Conservation (phyloP, 30 jellyfish, hydroid and myxozoan species). For the Pseudorhiza aurosa region DNA sequence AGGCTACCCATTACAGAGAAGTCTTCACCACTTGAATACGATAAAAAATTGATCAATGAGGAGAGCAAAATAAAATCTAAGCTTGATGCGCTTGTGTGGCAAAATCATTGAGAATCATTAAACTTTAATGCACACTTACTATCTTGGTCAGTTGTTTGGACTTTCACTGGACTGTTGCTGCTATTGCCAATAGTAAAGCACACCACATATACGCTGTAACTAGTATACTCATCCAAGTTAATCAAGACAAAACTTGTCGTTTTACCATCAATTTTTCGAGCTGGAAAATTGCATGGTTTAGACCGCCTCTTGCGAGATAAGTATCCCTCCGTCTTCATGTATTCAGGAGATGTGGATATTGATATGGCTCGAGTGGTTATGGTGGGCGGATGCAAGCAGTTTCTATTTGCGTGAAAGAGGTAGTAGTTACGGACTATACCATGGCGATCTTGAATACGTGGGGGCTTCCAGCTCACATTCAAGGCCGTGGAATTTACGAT, state of each 20-base stretch:
- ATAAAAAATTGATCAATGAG: no score
- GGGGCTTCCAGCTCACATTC: conserved; percentile 34
- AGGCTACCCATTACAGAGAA: no score
- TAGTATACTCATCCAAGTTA: conserved; percentile 26
- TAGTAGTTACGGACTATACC: conserved; percentile 11
- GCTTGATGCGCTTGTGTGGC: no score
- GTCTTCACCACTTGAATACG: no score
- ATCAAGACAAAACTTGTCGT: background rate
- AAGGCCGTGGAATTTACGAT: conserved; percentile 26
- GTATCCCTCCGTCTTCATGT: background rate
- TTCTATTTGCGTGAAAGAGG: conserved; percentile 6
- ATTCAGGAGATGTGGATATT: conserved; percentile 4
- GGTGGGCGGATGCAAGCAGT: background rate
- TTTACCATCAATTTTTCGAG: background rate
- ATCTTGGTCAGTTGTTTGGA: conserved; percentile 13
- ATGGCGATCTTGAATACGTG: conserved; percentile 11
- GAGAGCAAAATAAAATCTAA: no score
- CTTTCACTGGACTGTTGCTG: background rate
- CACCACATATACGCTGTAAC: conserved; percentile 27
- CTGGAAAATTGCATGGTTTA: background rate
- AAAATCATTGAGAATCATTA: no score
- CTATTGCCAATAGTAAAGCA: conserved; percentile 58
- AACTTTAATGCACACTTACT: no score
- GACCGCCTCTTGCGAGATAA: background rate
- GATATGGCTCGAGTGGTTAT: background rate